Conservation (phyloP, 2,113 vertebrate genomes). For the Caloenas nicobarica region DNA sequence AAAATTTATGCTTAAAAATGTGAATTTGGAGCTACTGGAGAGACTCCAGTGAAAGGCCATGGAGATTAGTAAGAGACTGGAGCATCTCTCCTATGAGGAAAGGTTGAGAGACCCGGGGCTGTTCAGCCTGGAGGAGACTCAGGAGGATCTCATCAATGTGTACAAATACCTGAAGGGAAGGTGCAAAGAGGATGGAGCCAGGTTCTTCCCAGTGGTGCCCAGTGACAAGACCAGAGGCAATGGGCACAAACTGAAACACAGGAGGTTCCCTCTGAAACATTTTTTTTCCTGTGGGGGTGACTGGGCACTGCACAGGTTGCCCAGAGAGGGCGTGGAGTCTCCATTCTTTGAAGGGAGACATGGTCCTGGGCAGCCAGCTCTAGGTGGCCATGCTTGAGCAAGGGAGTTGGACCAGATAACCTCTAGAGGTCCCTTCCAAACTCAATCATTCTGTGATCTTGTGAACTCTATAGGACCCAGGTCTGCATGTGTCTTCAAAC, state of each 20-base stretch:
- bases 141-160: background rate
- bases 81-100: background rate
- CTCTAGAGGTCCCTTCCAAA: background rate
- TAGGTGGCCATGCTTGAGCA: background rate
- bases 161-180: background rate
- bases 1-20: background rate
- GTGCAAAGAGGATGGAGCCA: background rate
- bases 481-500: background rate
- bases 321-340: background rate
- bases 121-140: background rate
- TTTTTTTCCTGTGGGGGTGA: background rate
- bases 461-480: background rate
- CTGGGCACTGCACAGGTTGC: background rate
- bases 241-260: background rate
- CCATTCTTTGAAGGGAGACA: background rate
- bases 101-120: background rate
- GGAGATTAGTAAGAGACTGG: background rate
- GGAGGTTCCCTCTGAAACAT: background rate
- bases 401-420: background rate
- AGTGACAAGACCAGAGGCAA: background rate
- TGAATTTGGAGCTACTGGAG: background rate
- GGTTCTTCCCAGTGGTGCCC: background rate
- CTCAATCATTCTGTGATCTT: background rate
- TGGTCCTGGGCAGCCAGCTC: fast-evolving
- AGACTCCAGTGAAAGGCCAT: background rate